Evolutionary conservation across 2,113 vertebrate species (phyloP).

Genomic region (Embiotoca jacksoni): DNA sequence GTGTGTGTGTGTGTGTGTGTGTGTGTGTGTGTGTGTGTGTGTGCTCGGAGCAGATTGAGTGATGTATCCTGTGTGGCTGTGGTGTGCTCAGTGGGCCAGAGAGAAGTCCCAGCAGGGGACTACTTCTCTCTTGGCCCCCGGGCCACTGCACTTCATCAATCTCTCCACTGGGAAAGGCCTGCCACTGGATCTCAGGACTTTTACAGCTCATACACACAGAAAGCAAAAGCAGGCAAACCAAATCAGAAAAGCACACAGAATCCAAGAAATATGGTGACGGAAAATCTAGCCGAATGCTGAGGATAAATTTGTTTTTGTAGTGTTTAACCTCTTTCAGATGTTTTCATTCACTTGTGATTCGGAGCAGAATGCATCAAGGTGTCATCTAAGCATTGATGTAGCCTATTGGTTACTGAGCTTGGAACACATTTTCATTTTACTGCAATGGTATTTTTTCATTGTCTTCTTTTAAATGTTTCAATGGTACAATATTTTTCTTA

Average conservation of each 20-base stretch:
- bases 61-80: slow-evolving; percentile 82
- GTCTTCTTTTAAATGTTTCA: not conserved
- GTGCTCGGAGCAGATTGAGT: slow-evolving; percentile 76
- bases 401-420: not conserved
- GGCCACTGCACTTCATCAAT: slow-evolving; percentile 80
- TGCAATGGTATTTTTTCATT: not conserved
- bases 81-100: slow-evolving; percentile 81
- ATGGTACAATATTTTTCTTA: not conserved
- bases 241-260: not conserved
- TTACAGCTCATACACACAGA: slow-evolving; percentile 34
- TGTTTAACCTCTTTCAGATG: not conserved
- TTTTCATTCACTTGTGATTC: not conserved
- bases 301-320: not conserved
- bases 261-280: not conserved
- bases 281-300: not conserved
- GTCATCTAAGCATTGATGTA: not conserved
- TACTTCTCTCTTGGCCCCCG: slow-evolving; percentile 64
- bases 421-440: not conserved
- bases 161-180: slow-evolving; percentile 76
- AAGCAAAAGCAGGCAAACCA: slow-evolving; percentile 31
- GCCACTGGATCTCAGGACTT: slow-evolving; percentile 52
- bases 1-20: slow-evolving; percentile 44
- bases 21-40: slow-evolving; percentile 43
- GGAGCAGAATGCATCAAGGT: not conserved
- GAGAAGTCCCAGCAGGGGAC: slow-evolving; percentile 83